Percentiles rank a stretch among this genome's conserved stretches.
Conservation (phyloP, 2,113 vertebrate genomes). For the Australoheros scitulus region DNA sequence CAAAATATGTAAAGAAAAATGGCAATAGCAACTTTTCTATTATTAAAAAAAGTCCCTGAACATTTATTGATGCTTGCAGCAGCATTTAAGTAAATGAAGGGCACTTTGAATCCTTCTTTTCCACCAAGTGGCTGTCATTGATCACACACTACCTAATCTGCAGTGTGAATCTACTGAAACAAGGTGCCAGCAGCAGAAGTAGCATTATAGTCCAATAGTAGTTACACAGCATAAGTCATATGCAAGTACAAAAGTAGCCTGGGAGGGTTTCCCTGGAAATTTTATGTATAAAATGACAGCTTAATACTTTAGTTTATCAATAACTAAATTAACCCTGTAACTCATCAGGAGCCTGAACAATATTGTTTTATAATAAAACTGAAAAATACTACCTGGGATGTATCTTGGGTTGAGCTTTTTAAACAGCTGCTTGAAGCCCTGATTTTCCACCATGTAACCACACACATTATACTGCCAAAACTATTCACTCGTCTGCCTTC, state of each 20-base stretch:
- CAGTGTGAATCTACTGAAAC: neutral
- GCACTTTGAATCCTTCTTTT: neutral
- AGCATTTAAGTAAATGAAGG: neutral
- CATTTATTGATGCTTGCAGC: neutral
- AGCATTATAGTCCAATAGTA: neutral
- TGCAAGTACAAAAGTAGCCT: neutral
- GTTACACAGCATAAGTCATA: neutral
- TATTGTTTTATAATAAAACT: accelerated
- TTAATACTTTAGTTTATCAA: accelerated
- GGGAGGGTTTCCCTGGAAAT: too few species aligned
- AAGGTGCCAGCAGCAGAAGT: neutral
- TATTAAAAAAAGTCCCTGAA: neutral
- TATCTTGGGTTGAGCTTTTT: neutral
- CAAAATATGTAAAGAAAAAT: too few species aligned
- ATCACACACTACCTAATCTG: neutral
- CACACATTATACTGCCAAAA: too few species aligned
- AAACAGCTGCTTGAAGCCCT: neutral
- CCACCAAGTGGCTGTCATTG: neutral
- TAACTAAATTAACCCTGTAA: neutral
- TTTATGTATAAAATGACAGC: neutral
- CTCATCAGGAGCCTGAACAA: accelerated
- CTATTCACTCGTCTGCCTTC: too few species aligned
- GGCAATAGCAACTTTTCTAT: too few species aligned
- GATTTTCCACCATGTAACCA: neutral
- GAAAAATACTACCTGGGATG: too few species aligned